phyloP scores from a whole-genome alignment of 2,888 invertebrate genomes.

The Lydus trimaculatus region DNA sequence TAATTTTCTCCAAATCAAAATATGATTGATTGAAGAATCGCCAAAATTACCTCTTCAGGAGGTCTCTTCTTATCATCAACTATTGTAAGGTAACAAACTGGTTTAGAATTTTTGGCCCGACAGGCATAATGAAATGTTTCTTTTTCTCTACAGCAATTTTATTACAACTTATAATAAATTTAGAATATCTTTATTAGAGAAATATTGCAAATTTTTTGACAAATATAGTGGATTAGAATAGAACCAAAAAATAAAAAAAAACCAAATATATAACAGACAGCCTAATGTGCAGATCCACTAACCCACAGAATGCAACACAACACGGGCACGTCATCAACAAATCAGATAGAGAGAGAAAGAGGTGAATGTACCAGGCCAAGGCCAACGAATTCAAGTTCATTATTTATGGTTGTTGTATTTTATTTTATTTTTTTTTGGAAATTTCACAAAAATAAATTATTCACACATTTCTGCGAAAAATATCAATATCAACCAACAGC shows the following conservation, averaged over 20 bases:
- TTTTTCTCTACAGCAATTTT: background rate
- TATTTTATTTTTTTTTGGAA: background rate
- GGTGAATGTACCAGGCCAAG: slow-evolving; percentile 52
- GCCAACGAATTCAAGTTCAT: slow-evolving; percentile 45
- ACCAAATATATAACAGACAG: background rate
- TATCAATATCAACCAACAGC: background rate
- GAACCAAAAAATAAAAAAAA: background rate
- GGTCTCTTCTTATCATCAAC: no score
- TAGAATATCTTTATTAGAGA: no score
- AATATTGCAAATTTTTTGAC: no score
- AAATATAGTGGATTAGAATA: no score
- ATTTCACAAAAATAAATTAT: background rate
- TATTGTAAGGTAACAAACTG: background rate
- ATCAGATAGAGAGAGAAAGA: slow-evolving; percentile 28
- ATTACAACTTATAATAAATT: no score
- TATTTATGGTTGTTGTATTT: slow-evolving; percentile 15
- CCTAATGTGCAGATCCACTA: slow-evolving; percentile 30
- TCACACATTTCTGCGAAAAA: background rate
- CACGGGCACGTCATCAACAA: slow-evolving; percentile 32
- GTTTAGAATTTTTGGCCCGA: slow-evolving; percentile 9
- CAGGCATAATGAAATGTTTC: background rate
- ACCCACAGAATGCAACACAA: slow-evolving; percentile 39
- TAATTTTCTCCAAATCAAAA: no score
- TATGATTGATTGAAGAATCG: background rate
- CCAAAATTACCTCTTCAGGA: slow-evolving; percentile 3